Evolutionary conservation across 2,797 vertebrate genomes (phyloP).

Genomic region (Peromyscus nudipes): DNA sequence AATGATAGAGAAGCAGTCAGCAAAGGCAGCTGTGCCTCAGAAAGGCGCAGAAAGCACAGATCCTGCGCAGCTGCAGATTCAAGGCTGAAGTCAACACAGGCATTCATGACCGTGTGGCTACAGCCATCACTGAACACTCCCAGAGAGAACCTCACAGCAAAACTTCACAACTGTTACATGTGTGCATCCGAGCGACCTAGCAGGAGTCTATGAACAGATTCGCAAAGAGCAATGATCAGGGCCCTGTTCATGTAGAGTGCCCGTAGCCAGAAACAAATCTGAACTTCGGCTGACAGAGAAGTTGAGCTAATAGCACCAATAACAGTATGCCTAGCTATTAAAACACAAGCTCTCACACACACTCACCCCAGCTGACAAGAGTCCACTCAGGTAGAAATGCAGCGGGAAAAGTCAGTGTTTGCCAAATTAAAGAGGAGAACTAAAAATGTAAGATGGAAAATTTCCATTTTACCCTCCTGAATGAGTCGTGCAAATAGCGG

Average conservation of each 20-base stretch:
- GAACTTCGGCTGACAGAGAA: slow-evolving; percentile 55
- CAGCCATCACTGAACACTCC: neutral
- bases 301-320: slow-evolving; percentile 46
- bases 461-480: slow-evolving; percentile 77
- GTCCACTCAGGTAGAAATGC: slow-evolving; percentile 75
- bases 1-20: neutral
- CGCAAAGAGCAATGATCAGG: slow-evolving; percentile 53
- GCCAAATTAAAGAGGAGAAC: slow-evolving; percentile 76
- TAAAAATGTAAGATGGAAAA: slow-evolving; percentile 76
- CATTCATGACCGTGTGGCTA: neutral
- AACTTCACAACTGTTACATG: slow-evolving; percentile 28
- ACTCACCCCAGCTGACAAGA: slow-evolving; percentile 31
- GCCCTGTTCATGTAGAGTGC: neutral
- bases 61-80: neutral
- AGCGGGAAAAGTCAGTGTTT: slow-evolving; percentile 79
- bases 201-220: slow-evolving; percentile 30
- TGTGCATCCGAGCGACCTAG: neutral
- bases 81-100: slow-evolving; percentile 27
- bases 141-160: neutral
- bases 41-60: neutral
- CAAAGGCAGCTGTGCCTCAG: neutral
- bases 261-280: slow-evolving; percentile 36
- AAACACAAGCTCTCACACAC: neutral
- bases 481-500: slow-evolving; percentile 56
- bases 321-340: slow-evolving; percentile 52